Evolutionary conservation across 1,140 invertebrate genomes (phyloP), one percentile per base, ranked within the genome.

Genomic region (Planococcus citri): DNA sequence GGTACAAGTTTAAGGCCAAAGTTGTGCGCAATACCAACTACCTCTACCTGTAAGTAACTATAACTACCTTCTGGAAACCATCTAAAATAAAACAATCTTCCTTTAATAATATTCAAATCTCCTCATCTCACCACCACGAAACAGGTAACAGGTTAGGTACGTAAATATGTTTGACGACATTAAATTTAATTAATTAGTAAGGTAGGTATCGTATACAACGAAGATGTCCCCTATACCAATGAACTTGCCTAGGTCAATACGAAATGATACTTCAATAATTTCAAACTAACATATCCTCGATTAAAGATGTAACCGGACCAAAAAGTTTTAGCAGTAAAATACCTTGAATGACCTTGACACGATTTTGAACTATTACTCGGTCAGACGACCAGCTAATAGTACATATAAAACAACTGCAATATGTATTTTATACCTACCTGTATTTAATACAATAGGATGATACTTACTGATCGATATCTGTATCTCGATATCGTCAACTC

Each of bases 311-410:
- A 25, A 64, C 60, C 21, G 21, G 60, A 64, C 25, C 60, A 64
- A 64, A 64, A 64, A 27, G 60, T 64, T 24, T 64, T 64, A 24
- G 25, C 1, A 64, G 60, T 17, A 64, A 64, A 64, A 64, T 64
- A 64, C 60, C 60, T 64, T 25, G 60, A 64, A 27, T 21, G 60
- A 64, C 60, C 60, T 64, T 64, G 60, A 64, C 60, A 64, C 60
- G 22, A 64, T 24, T 64, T 6, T 24, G 10, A 64, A 64, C 60
- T 64, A 64, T 64, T 64, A 64, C 60, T 64, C 60, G 60, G 60
- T 64, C 60, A 64, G 60, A 22, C 51, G 21, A 27, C 25, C 10
- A 64, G 24, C 4, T 24, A 64, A 17, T 64, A 24, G 6, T 27
- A 64, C 24, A 17, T 9, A 21, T 25, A 24, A 24, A 22, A 25